Evolutionary conservation across 2,113 vertebrate genomes (phyloP).

Genomic region (Paramormyrops kingsleyae): DNA sequence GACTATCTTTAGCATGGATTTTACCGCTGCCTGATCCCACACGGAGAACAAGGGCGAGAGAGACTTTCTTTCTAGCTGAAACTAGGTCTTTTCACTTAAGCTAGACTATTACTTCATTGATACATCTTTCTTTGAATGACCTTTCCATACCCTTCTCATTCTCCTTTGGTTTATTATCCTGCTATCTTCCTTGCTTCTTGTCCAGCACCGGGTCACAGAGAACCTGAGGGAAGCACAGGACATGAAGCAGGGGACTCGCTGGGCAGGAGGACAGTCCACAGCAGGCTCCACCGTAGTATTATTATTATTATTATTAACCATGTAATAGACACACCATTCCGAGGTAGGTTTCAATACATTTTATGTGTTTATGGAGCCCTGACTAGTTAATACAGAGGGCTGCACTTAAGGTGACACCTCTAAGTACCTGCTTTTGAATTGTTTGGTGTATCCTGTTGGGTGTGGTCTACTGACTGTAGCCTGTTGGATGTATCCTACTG

Average conservation of each 20-base stretch:
- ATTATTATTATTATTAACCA: neutral
- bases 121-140: neutral
- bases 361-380: neutral
- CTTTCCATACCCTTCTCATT: neutral
- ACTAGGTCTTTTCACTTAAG: conserved; percentile 9
- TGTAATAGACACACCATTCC: neutral
- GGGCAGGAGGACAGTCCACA: neutral
- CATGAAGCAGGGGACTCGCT: neutral
- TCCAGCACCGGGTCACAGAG: neutral
- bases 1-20: conserved; percentile 42
- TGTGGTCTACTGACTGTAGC: no score
- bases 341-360: neutral
- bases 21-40: neutral
- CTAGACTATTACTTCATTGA: conserved; percentile 15
- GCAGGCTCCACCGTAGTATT: neutral
- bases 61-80: neutral
- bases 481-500: no score
- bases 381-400: neutral
- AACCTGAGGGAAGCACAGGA: neutral
- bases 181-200: neutral
- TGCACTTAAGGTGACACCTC: neutral
- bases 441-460: neutral
- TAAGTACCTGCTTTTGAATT: neutral
- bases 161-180: neutral
- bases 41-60: neutral